phyloP scores from a whole-genome alignment of 2,113 vertebrate species.

The Lota lota region DNA sequence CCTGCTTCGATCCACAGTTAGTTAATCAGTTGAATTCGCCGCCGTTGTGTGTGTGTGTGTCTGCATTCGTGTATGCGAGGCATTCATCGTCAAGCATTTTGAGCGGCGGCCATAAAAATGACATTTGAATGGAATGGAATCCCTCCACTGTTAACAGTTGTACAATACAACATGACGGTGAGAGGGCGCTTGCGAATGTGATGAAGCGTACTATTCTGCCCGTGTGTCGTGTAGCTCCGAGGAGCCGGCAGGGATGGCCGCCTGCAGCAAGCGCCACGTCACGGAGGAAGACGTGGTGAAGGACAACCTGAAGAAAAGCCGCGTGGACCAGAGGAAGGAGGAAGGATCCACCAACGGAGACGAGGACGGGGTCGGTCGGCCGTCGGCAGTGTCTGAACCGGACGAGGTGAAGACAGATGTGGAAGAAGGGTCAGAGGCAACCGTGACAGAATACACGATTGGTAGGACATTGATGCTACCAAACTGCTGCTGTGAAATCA shows the following conservation, averaged over 20 bases:
- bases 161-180: no score
- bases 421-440: conserved; percentile 22
- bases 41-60: no score
- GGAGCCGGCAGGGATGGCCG: conserved; percentile 48
- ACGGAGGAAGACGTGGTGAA: conserved; percentile 58
- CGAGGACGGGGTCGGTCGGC: conserved; percentile 5
- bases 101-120: no score
- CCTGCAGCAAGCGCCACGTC: conserved; percentile 65
- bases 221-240: conserved; percentile 41
- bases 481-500: not conserved
- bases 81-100: no score
- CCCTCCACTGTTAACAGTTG: no score
- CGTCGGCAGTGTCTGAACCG: conserved; percentile 1
- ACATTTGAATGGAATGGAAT: no score
- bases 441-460: conserved; percentile 55
- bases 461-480: conserved; percentile 48
- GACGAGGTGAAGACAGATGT: conserved; percentile 17
- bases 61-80: no score
- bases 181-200: no score
- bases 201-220: no score
- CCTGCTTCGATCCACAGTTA: no score
- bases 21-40: no score
- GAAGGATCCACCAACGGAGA: not conserved
- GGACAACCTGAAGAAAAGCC: conserved; percentile 75
- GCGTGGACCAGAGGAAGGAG: conserved; percentile 45